Evolutionary conservation across 2,888 invertebrate genomes (phyloP), one percentile per base, ranked within the genome.

Genomic region (Drepana falcataria): DNA sequence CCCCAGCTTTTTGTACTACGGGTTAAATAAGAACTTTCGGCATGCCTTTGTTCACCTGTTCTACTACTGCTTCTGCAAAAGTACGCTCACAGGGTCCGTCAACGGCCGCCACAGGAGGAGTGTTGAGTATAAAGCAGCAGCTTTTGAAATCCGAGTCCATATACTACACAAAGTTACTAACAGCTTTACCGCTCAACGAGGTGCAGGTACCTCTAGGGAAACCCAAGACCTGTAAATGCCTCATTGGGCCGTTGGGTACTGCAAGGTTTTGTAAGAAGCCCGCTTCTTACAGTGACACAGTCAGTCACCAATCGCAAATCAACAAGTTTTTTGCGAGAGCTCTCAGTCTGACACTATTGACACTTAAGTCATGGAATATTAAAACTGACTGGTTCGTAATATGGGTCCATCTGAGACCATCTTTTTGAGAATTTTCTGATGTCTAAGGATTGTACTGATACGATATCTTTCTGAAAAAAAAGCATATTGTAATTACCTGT

Each of bases 31-130:
- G 5, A 93, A 93, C 72, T 96, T 96, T 73, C 91, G 95, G 47
- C 92, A 92, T 57, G 95, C 95, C 4, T 96, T 95, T 75, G 87
- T 93, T 9, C 94, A 94, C 71, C 84, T 96, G 5, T 96, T 95
- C 73, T 94, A 95, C 71, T 96, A 96, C 71, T 96, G 95, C 73
- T 96, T 94, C 75, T 96, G 95, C 83, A 96, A 96, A 79, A 95
- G 94, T 5, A 65, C 68, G 2, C 35, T 83, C 0, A 94, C 94
- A 3, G 93, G 94, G 35, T 93, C 94, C 2, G 94, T 94, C 65
- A 92, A 93, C 4, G 83, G 93, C 57, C 91, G 95, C 48, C 92
- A 93, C 54, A 81, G 95, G 44, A 81, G 90, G 53, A 57, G 58
- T 1, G 7, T 68, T 49, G 90, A 91, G 47, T 69, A 68, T 51